phyloP scores from a whole-genome alignment of 1,140 invertebrate genomes.

The Psilanteris sp. region DNA sequence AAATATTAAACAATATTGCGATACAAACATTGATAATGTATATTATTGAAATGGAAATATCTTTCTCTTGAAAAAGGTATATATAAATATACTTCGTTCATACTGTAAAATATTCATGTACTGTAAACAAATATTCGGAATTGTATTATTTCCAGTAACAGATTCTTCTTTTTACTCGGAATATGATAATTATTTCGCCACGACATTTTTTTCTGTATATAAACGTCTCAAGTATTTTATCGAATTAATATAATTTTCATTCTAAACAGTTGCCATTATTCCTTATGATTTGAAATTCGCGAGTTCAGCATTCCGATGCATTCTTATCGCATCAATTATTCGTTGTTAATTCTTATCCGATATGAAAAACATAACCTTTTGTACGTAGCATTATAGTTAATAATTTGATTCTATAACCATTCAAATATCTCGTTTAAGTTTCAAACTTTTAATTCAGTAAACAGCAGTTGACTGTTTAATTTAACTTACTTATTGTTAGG shows the following conservation, averaged over 20 bases:
- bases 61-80: no score
- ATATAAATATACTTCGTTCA: no score
- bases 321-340: conserved; percentile 29
- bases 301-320: conserved; percentile 40
- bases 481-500: no score
- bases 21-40: no score
- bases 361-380: conserved; percentile 16
- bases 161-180: no score
- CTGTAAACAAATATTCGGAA: no score
- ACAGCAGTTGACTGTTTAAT: no score
- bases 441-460: conserved; percentile 13
- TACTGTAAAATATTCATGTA: no score
- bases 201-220: conserved; percentile 23
- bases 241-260: conserved; percentile 20
- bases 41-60: no score
- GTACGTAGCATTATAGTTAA: conserved; percentile 13
- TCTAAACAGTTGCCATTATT: conserved; percentile 38
- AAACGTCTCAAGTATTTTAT: conserved; percentile 11
- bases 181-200: conserved; percentile 7
- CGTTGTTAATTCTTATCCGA: conserved; percentile 33
- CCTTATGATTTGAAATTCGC: conserved; percentile 26
- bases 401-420: conserved; percentile 11
- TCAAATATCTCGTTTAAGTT: neutral
- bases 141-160: no score
- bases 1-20: no score